These are phyloP conservation scores for Plebejus anna DNA, from an alignment of 2,888 invertebrate species.

Conservation along the genomic window DNA sequence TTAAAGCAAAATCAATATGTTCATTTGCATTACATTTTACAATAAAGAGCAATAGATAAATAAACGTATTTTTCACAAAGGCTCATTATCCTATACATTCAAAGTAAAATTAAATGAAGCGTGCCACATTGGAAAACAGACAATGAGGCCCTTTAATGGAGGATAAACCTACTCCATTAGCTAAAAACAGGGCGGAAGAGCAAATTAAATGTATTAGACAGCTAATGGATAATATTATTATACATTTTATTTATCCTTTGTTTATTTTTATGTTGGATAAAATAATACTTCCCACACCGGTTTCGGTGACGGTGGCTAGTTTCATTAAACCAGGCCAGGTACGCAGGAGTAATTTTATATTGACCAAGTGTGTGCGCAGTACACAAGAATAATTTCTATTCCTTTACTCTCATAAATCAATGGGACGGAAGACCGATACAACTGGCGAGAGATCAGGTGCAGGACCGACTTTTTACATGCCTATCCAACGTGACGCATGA, in stretches of 20 bases:
- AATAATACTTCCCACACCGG: too few species aligned
- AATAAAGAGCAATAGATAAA: conserved; percentile 5
- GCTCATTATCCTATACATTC: conserved; percentile 24
- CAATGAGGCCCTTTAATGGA: conserved; percentile 31
- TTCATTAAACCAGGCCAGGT: too few species aligned
- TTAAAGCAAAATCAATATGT: not conserved
- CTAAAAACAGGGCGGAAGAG: conserved; percentile 26
- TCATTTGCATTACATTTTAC: not conserved
- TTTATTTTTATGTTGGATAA: not conserved
- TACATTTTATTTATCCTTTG: not conserved
- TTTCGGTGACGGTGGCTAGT: too few species aligned
- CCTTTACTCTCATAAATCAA: too few species aligned
- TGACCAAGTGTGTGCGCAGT: too few species aligned
- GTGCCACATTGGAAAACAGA: conserved; percentile 30
- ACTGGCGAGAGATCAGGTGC: too few species aligned
- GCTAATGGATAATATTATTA: not conserved
- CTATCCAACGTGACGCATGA: too few species aligned
- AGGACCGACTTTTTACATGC: too few species aligned
- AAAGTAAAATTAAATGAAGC: conserved; percentile 31
- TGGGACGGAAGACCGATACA: too few species aligned
- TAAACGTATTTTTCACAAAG: conserved; percentile 24
- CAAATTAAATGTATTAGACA: conserved; percentile 22
- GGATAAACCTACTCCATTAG: conserved; percentile 31
- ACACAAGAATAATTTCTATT: too few species aligned
- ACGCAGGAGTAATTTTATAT: too few species aligned